Evolutionary conservation across 1,140 invertebrate species (phyloP), one percentile per base, ranked within the genome.

Genomic region (Hypsibius dujardini): DNA sequence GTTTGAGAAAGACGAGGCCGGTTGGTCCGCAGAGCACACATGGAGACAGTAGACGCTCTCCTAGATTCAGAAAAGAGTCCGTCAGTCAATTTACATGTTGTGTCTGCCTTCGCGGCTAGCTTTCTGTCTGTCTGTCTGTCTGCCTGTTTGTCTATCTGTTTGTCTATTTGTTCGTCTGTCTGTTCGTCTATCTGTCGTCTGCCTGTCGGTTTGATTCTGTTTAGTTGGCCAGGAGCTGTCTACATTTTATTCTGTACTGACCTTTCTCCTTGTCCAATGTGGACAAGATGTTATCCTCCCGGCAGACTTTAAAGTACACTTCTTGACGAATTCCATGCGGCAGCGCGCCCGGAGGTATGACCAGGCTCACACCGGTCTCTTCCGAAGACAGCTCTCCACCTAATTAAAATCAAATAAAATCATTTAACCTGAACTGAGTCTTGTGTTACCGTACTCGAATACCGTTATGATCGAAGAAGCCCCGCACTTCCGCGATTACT

Each of bases 11-110:
- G 78, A 88, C 85, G 71, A 92, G 84, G 71, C 91, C 91, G 81
- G 90, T 88, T 12, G 92, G 92, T 70, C 92, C 92, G 82, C 91
- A 95, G 87, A 95, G 91, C 74, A 95, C 90, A 74, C 95, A 82
- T 60, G 92, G 92, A 76, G 89, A 92, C 70, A 93, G 83, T 80
- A 94, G 85, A 59, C 88, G 88, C 84, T 94, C 90, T 86, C 90
- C 91, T 92, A 78, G 28, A 79, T 46, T n/a, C 62, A 59, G 45
- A 79, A 73, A 76, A 50, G 46, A 70, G 70, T 69, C 47, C 47
- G 28, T 14, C 67, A 50, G 62, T 14, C 59, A 46, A 72, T n/a
- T 45, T 50, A 14, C 59, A 28, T 28, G 28, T 28, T 28, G 28
- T 28, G 28, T 28, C 28, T 28, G 28, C 28, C 28, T 28, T 28